Base-by-base conservation (phyloP, 37 sponge, comb jelly and placozoan genomes). In the Petrosia ficiformis region DNA sequence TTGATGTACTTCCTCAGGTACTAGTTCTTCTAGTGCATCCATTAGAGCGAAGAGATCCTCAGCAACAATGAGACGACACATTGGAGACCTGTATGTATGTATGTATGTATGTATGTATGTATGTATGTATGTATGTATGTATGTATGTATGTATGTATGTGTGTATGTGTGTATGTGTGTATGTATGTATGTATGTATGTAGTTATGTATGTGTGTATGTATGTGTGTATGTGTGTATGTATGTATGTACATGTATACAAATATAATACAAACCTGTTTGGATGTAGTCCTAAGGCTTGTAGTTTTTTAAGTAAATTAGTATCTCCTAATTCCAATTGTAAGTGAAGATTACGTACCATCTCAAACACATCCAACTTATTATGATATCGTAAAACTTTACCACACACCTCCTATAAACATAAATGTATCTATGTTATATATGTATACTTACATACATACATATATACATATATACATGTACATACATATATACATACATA, bases 21-120 rank as follows among this genome's bases (percentile, higher is more conserved):
- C 86, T 42, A 70, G 80, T 34, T 86, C 86, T 59, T 86, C 75
- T 21, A 86, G 71, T 31, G 86, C 86, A 79, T 86, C 86, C 75
- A 86, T 42, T 59, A 86, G 43, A n/a, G 79, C 66, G 73, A 80
- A 86, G 42, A 86, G 76, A 22, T 86, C 86, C 64, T 86, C 86
- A 25, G 86, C 59, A 0, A 70, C 80, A 38, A 86, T 86, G 34
- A 86, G 64, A 2, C 68, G 36, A 59, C 86, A 86, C 29, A 86
- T 74, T 14, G 86, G 86, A n/a, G 86, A 86, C 75, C 86, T 81
- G 44, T 5, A 67, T n/a, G n/a, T n/a, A n/a, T n/a, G n/a, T n/a
- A n/a, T n/a, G n/a, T n/a, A n/a, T n/a, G n/a, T n/a, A n/a, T n/a
- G n/a, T n/a, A 43, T 31, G 63, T 54, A 16, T 54, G 21, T 54